phyloP scores from a whole-genome alignment of 2,113 vertebrate genomes.

The Gambusia affinis region DNA sequence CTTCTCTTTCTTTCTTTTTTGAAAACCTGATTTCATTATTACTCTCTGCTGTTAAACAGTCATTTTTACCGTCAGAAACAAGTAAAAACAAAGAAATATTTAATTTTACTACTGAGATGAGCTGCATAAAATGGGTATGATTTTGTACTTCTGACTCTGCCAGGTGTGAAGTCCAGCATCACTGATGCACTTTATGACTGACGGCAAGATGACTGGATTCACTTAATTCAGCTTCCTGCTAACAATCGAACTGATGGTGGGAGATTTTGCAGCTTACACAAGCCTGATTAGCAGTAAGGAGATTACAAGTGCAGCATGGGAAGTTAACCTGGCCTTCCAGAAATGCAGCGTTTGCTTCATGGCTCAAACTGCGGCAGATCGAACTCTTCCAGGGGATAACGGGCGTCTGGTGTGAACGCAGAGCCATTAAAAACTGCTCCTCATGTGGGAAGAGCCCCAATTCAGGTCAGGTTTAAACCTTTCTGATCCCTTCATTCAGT shows the following conservation, averaged over 20 bases:
- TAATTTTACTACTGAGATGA: too few relatives aligned
- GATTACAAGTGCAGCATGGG: slow-evolving; percentile 34
- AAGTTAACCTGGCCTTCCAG: slow-evolving; percentile 11
- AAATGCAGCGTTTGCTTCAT: slow-evolving; percentile 17
- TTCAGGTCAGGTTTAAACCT: background rate
- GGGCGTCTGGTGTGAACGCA: background rate
- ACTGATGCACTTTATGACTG: background rate
- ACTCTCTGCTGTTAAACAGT: too few relatives aligned
- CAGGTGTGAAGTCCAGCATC: background rate
- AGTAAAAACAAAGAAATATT: too few relatives aligned
- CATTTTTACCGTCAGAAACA: too few relatives aligned
- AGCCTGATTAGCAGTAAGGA: slow-evolving; percentile 58
- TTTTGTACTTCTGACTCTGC: too few relatives aligned
- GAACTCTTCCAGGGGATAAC: background rate
- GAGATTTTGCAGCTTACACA: slow-evolving; percentile 24
- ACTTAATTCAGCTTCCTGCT: background rate
- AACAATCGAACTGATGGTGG: slow-evolving; percentile 29
- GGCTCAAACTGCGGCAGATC: slow-evolving; percentile 3
- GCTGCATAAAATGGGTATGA: too few relatives aligned
- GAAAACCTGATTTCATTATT: too few relatives aligned
- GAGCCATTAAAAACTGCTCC: background rate
- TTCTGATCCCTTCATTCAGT: background rate
- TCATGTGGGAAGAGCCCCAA: background rate
- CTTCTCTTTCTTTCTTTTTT: too few relatives aligned
- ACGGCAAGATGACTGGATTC: background rate